Evolutionary conservation across 2,113 vertebrate genomes (phyloP).

Genomic region (Crotalus viridis): DNA sequence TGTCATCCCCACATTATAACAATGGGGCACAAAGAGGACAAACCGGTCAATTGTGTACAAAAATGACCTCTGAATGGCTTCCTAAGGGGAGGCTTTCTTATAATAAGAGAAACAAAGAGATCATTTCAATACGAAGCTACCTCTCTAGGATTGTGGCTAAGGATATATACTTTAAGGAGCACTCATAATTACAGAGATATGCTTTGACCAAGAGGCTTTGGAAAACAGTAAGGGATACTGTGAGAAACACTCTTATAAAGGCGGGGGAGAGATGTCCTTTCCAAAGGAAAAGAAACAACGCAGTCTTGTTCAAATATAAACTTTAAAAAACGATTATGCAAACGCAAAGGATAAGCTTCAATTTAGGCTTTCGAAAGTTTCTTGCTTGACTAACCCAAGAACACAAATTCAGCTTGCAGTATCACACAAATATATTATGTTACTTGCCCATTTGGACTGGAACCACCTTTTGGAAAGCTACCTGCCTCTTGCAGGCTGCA

Average conservation of each 20-base stretch:
- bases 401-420: slow-evolving; percentile 26
- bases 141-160: not conserved
- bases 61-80: not conserved
- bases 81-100: not conserved
- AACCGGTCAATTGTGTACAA: accelerated
- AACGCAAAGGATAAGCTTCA: slow-evolving; percentile 9
- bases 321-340: slow-evolving; percentile 26
- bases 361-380: slow-evolving; percentile 50
- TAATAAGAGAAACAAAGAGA: not conserved
- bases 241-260: not conserved
- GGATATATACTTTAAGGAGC: not conserved
- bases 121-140: not conserved
- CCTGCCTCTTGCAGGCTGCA: slow-evolving; percentile 27
- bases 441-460: slow-evolving; percentile 57
- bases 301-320: slow-evolving; percentile 32
- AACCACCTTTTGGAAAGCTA: slow-evolving; percentile 43
- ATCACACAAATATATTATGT: slow-evolving; percentile 54
- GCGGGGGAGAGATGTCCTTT: not conserved
- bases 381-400: slow-evolving; percentile 5
- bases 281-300: slow-evolving; percentile 8
- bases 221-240: not conserved
- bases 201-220: slow-evolving; percentile 11
- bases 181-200: not conserved
- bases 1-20: not conserved
- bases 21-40: slow-evolving; percentile 17